Conservation (phyloP, 2,888 invertebrate genomes). For the Perizoma flavofasciatum region DNA sequence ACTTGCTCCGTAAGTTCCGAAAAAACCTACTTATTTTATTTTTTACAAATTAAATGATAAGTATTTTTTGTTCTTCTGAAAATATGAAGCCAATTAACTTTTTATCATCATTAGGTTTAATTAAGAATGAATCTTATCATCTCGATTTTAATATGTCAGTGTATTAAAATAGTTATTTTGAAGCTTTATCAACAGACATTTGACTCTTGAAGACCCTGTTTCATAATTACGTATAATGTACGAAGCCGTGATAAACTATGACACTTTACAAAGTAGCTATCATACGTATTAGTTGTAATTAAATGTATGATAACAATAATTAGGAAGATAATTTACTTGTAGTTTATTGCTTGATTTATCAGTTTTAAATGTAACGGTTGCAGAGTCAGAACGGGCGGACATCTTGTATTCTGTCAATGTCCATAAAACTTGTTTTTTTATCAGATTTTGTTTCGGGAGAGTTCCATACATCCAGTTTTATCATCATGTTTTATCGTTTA, state of each 20-base stretch:
- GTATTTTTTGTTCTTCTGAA: conserved; percentile 8
- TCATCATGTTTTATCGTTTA: conserved; percentile 19
- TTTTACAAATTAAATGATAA: too few relatives aligned
- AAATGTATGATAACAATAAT: conserved; percentile 68
- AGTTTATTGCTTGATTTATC: conserved; percentile 40
- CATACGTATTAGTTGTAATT: conserved; percentile 74
- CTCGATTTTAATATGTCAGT: conserved; percentile 29
- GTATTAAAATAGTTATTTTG: conserved; percentile 47
- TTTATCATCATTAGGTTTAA: conserved; percentile 31
- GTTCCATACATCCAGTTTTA: conserved; percentile 8
- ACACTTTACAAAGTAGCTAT: conserved; percentile 65
- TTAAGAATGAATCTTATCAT: conserved; percentile 21
- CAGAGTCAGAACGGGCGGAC: conserved; percentile 1
- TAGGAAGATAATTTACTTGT: conserved; percentile 54
- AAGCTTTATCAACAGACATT: conserved; percentile 40
- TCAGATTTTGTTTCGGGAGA: conserved; percentile 4
- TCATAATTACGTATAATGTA: conserved; percentile 49
- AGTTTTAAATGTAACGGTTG: conserved; percentile 16
- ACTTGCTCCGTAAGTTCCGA: not conserved
- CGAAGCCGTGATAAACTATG: conserved; percentile 47
- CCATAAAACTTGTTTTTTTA: conserved; percentile 13
- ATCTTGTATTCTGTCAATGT: conserved; percentile 14
- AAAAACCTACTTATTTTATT: not conserved
- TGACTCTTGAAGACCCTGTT: conserved; percentile 33
- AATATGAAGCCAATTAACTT: conserved; percentile 18